Evolutionary conservation across 2,113 vertebrate genomes (phyloP).

Genomic region (Rhipidura dahli): DNA sequence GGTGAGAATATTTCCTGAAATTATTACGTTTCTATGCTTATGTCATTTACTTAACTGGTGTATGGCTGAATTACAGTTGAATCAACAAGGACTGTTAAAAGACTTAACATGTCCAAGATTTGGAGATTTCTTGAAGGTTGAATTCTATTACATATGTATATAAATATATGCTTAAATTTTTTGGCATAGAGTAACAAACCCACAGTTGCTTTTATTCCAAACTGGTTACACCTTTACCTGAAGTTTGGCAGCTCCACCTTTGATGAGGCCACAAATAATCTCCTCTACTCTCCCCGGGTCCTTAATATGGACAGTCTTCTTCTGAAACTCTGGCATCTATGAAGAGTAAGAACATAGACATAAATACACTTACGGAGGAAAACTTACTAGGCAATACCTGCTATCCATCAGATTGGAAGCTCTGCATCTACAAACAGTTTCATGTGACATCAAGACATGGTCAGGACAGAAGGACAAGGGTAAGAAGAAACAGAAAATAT

Average conservation of each 20-base stretch:
- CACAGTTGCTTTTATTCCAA: background rate
- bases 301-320: constrained; percentile 89
- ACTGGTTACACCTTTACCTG: constrained; percentile 78
- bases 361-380: background rate
- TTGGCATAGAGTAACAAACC: background rate
- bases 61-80: background rate
- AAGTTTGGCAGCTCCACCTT: constrained; percentile 93
- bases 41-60: background rate
- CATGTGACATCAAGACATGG: background rate
- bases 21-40: background rate
- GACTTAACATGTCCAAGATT: background rate
- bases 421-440: background rate
- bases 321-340: constrained; percentile 98
- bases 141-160: background rate
- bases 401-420: background rate
- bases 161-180: background rate
- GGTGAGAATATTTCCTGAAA: background rate
- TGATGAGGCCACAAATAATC: constrained; percentile 94
- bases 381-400: background rate
- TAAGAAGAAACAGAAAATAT: background rate
- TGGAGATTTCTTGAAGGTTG: background rate
- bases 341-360: constrained; percentile 8
- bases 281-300: constrained; percentile 91
- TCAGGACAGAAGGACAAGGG: background rate
- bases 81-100: background rate